Conservation (phyloP, 2,113 vertebrate genomes). For the Procavia capensis region DNA sequence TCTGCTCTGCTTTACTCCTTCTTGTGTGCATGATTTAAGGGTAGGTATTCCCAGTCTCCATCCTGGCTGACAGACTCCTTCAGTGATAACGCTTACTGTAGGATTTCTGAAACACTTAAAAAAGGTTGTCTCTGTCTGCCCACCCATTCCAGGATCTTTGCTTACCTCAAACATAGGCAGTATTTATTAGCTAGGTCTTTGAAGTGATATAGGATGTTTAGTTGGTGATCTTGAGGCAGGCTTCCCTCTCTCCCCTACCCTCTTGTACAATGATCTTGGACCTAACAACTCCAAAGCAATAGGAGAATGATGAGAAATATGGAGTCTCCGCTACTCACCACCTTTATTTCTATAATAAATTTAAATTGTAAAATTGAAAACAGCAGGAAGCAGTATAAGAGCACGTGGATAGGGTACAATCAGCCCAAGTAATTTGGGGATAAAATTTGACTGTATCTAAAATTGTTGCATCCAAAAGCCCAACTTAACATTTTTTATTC, state of each 20-base stretch:
- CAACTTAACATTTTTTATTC: constrained; percentile 17
- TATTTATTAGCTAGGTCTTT: background rate
- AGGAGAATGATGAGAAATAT: background rate
- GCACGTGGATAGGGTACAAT: background rate
- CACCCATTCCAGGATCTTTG: constrained; percentile 6
- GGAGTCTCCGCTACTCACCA: background rate
- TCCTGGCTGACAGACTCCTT: background rate
- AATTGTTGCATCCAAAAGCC: background rate
- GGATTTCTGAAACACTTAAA: background rate
- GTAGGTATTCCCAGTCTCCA: background rate
- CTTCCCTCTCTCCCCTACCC: background rate
- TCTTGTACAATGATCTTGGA: background rate
- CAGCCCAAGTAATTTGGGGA: constrained; percentile 11
- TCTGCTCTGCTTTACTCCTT: background rate
- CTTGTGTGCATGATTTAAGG: background rate
- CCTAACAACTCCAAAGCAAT: background rate
- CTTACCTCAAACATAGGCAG: constrained; percentile 17
- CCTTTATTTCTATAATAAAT: constrained; percentile 38
- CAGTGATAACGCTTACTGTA: background rate
- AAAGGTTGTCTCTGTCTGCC: background rate
- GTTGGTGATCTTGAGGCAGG: background rate
- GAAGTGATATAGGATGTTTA: background rate
- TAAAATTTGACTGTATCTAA: background rate
- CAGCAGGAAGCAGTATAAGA: background rate
- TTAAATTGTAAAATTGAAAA: background rate